These are phyloP conservation scores for Gymnarchus niloticus DNA, from an alignment of 2,113 vertebrate species.

Conservation along the genomic window DNA sequence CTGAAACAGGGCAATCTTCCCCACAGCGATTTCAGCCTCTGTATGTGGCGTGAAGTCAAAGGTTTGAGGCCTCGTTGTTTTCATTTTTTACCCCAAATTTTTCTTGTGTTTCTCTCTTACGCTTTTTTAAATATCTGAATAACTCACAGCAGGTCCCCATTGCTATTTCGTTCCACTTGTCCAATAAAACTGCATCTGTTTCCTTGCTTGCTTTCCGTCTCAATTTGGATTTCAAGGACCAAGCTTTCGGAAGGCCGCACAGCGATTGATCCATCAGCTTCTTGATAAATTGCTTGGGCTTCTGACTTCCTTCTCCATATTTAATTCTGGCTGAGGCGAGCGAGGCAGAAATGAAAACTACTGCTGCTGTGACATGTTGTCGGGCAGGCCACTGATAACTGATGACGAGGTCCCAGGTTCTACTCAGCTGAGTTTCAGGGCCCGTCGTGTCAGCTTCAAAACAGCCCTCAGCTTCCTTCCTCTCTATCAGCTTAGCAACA, in stretches of 20 bases:
- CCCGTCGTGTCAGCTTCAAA: background rate
- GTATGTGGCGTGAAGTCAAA: too few species aligned
- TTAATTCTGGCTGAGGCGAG: background rate
- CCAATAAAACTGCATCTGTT: background rate
- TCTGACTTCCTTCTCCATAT: background rate
- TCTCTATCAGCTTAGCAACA: slow-evolving; percentile 1
- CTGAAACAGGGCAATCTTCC: background rate
- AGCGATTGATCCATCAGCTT: background rate
- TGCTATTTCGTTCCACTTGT: background rate
- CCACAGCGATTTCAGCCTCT: background rate
- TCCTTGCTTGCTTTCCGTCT: background rate
- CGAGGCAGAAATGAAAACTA: background rate
- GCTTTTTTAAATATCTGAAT: background rate
- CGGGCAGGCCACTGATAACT: slow-evolving; percentile 8
- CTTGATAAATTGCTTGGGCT: background rate
- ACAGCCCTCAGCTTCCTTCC: background rate
- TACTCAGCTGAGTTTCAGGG: slow-evolving; percentile 26
- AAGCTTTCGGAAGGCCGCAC: background rate
- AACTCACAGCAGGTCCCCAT: background rate
- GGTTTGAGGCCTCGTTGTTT: too few species aligned
- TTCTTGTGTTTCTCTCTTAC: background rate
- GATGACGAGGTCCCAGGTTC: slow-evolving; percentile 25
- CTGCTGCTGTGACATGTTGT: background rate
- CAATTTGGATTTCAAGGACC: background rate
- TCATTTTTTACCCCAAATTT: background rate